Evolutionary conservation across 2,113 vertebrate genomes (phyloP).

Genomic region (Malurus melanocephalus): DNA sequence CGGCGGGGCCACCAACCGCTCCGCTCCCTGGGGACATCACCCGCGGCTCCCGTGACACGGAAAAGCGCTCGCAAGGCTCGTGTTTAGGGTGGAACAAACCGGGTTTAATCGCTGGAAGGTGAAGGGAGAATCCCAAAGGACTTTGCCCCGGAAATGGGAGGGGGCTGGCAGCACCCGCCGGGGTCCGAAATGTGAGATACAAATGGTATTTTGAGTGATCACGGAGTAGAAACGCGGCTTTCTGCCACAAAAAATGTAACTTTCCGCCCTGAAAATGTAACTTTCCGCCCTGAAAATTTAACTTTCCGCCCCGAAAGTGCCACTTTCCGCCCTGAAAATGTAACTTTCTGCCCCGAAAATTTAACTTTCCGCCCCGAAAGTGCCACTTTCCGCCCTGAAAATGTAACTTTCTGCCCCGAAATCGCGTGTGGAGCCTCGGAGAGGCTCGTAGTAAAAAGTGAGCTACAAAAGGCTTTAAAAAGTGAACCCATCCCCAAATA

Average conservation of each 20-base stretch:
- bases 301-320: neutral
- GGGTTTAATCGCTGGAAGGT: slow-evolving; percentile 23
- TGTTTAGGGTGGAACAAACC: neutral
- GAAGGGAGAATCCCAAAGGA: neutral
- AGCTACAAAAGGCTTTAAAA: slow-evolving; percentile 56
- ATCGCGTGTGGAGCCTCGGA: neutral
- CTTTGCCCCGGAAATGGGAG: neutral
- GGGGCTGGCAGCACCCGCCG: accelerated
- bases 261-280: neutral
- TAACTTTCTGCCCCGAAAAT: neutral
- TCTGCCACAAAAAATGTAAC: neutral
- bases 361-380: neutral
- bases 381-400: neutral
- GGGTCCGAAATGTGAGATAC: slow-evolving; percentile 1
- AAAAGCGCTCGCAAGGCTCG: neutral
- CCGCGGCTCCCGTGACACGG: neutral
- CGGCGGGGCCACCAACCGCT: neutral
- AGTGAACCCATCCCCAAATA: slow-evolving; percentile 36
- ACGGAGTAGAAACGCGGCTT: neutral
- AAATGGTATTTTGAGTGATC: neutral
- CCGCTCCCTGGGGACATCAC: accelerated
- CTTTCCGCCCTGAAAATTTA: neutral
- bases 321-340: neutral
- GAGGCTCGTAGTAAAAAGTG: slow-evolving; percentile 17
- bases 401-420: neutral